Conservation (phyloP, 2,888 invertebrate species). For the Gonocerus acuteangulatus region DNA sequence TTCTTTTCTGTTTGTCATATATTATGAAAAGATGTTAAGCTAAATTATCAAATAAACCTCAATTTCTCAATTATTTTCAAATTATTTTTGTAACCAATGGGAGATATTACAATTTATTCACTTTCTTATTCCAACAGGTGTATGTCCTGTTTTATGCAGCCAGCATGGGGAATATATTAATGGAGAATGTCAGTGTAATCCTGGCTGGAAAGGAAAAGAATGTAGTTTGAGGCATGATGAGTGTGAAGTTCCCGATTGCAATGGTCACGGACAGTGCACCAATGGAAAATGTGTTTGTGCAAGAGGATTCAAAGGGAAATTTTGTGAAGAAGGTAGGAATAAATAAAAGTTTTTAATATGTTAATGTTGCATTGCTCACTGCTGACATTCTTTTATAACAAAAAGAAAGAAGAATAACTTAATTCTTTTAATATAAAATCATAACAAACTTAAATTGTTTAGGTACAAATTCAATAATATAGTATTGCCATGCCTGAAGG, state of each 20-base stretch:
- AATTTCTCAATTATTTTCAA: not conserved
- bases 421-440: too few species aligned
- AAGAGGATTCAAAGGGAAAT: slow-evolving; percentile 87
- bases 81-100: not conserved
- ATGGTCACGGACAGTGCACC: slow-evolving; percentile 91
- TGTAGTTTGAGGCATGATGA: slow-evolving; percentile 91
- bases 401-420: too few species aligned
- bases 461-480: too few species aligned
- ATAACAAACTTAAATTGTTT: too few species aligned
- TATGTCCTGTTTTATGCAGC: slow-evolving; percentile 93
- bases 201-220: slow-evolving; percentile 97
- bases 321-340: slow-evolving; percentile 74
- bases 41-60: too few species aligned
- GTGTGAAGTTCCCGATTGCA: slow-evolving; percentile 93
- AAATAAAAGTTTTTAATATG: too few species aligned
- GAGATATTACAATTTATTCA: not conserved
- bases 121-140: slow-evolving; percentile 50
- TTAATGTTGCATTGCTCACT: too few species aligned
- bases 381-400: too few species aligned
- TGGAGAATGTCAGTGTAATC: slow-evolving; percentile 93
- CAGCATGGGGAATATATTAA: slow-evolving; percentile 94
- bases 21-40: too few species aligned
- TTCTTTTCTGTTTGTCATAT: too few species aligned
- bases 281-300: slow-evolving; percentile 93
- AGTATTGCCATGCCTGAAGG: too few species aligned